Base-by-base conservation (phyloP, 2,888 invertebrate genomes). In the Lycaena phlaeas region DNA sequence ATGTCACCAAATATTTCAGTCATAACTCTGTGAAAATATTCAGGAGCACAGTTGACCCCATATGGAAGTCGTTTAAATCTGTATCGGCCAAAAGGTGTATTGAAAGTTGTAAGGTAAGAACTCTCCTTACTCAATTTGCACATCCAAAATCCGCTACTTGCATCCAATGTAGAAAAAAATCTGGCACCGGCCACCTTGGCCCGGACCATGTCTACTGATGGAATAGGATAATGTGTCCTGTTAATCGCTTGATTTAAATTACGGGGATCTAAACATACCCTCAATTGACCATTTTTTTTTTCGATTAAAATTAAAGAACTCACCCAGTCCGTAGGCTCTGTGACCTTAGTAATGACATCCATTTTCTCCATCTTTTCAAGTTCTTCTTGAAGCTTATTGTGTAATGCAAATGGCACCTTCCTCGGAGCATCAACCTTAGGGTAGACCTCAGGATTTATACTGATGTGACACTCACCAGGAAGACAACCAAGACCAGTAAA, bases 401-500 rank as follows among this genome's bases (percentile, higher is more conserved):
- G 41, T 30, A 50, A 41, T 30, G 43, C 42, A 43, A 51, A 47
- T 27, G 50, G 52, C 18, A 51, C 30, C 14, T 47, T 53, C 12
- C 53, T 43, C 2, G 46, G 44, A 26, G 50, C 43, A 48, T 47
- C 45, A 1, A 52, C 41, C 34, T 39, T 44, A 38, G 50, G 50
- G 30, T 29, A 39, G 4, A 49, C 43, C 11, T 43, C 34, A 15
- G 46, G 44, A 22, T 46, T 41, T 15, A 26, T 40, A 37, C 30
- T 46, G 14, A 50, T 46, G 27, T 44, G 31, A 40, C 38, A 44
- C 41, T 49, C 49, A 15, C 46, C 46, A 37, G 46, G 48, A 34
- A 51, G 42, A 43, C 45, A 49, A 36, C 46, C 47, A 36, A 51
- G 40, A 46, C 46, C 49, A 25, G 27, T 40, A 45, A 50, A 50